Evolutionary conservation across 2,888 invertebrate genomes (phyloP).

Genomic region (Creontiades dilutus): DNA sequence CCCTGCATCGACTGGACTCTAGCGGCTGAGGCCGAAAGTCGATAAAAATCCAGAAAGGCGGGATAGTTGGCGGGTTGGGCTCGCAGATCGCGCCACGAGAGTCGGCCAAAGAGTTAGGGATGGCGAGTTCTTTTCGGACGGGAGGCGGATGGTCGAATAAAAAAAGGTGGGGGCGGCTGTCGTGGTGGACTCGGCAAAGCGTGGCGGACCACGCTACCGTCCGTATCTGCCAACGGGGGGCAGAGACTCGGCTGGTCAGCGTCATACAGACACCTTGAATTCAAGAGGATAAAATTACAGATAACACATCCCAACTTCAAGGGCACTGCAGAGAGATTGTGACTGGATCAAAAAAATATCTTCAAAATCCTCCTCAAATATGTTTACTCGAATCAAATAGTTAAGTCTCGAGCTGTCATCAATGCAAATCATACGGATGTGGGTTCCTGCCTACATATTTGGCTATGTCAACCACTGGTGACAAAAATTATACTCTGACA

Average conservation of each 20-base stretch:
- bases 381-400: too few species aligned
- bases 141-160: not conserved
- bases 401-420: too few species aligned
- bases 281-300: too few species aligned
- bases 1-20: slow-evolving; percentile 53
- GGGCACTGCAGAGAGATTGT: too few species aligned
- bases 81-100: slow-evolving; percentile 51
- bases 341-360: too few species aligned
- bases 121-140: slow-evolving; percentile 42
- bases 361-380: too few species aligned
- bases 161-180: slow-evolving; percentile 29
- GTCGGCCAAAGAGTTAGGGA: slow-evolving; percentile 21
- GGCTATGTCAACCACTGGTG: too few species aligned
- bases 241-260: not conserved
- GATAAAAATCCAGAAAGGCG: slow-evolving; percentile 57
- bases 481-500: too few species aligned
- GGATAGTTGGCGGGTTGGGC: not conserved
- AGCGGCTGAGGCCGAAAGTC: slow-evolving; percentile 38
- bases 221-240: not conserved
- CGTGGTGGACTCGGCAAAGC: not conserved
- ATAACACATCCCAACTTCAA: too few species aligned
- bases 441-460: too few species aligned
- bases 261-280: not conserved
- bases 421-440: too few species aligned
- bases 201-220: slow-evolving; percentile 14